These are phyloP conservation scores for Axis porcinus DNA, from an alignment of 2,113 vertebrate species.

Conservation along the genomic window DNA sequence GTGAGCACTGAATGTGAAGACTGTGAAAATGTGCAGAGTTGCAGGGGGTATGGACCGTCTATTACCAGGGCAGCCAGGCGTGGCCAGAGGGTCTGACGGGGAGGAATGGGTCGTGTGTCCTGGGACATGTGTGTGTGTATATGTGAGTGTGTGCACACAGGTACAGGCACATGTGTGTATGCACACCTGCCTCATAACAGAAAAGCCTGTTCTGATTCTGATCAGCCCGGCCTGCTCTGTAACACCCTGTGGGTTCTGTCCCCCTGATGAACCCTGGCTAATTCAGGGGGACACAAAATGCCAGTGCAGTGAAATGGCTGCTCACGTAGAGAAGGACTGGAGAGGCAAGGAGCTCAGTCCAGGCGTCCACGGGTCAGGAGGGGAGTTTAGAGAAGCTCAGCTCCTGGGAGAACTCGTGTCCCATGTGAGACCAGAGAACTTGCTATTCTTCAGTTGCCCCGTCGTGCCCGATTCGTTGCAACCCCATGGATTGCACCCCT, in stretches of 20 bases:
- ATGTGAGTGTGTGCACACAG: neutral
- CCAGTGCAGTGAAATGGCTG: accelerated
- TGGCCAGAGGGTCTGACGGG: accelerated
- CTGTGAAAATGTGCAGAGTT: neutral
- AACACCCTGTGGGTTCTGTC: neutral
- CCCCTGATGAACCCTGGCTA: too few relatives aligned
- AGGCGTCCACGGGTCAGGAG: too few relatives aligned
- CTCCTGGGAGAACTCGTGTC: neutral
- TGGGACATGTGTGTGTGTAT: neutral
- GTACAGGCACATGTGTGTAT: neutral
- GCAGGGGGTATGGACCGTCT: neutral
- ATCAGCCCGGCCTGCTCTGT: neutral
- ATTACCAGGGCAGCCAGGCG: accelerated
- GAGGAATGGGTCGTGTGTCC: accelerated
- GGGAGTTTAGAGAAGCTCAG: neutral
- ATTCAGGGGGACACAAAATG: neutral
- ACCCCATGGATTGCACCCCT: neutral
- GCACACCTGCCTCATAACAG: neutral
- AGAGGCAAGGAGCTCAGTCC: neutral
- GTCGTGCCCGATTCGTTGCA: accelerated
- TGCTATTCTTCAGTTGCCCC: accelerated
- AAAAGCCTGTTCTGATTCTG: neutral
- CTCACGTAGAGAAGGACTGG: neutral
- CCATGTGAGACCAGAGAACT: neutral
- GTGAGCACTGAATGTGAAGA: slow-evolving; percentile 36